These are phyloP conservation scores for Amphipyra tragopoginis DNA, from an alignment of 2,888 invertebrate species.

Conservation along the genomic window DNA sequence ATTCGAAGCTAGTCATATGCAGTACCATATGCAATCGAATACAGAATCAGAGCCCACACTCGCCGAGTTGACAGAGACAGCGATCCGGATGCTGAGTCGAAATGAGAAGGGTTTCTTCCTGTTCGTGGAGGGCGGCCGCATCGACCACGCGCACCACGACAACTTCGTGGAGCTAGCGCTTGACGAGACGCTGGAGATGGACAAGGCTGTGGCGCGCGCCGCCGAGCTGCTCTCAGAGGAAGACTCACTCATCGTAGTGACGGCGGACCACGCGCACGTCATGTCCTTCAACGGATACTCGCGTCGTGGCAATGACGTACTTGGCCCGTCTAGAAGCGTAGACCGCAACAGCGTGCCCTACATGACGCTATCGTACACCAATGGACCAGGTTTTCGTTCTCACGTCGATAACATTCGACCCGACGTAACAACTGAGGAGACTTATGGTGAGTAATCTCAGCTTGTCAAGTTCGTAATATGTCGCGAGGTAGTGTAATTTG, in stretches of 20 bases:
- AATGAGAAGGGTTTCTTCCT: constrained; percentile 93
- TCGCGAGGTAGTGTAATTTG: neutral
- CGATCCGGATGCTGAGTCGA: constrained; percentile 92
- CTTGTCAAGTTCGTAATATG: neutral
- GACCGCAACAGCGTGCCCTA: constrained; percentile 71
- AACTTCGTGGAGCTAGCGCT: constrained; percentile 89
- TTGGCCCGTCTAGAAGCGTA: constrained; percentile 43
- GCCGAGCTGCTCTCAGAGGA: constrained; percentile 75
- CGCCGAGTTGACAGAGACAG: constrained; percentile 85
- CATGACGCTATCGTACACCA: constrained; percentile 90
- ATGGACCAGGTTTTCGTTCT: constrained; percentile 78
- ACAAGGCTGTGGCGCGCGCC: constrained; percentile 88
- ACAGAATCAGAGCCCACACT: constrained; percentile 91
- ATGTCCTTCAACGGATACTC: constrained; percentile 93
- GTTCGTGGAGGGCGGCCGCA: constrained; percentile 92
- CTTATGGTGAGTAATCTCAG: constrained; percentile 33
- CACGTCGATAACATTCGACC: constrained; percentile 32
- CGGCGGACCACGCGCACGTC: constrained; percentile 93
- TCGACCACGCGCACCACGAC: constrained; percentile 92
- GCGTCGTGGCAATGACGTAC: constrained; percentile 78
- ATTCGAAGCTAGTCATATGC: constrained; percentile 90
- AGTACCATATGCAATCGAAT: constrained; percentile 91
- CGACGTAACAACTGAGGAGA: constrained; percentile 33
- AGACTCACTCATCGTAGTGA: constrained; percentile 93
- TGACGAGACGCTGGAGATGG: constrained; percentile 92